Evolutionary conservation across 2,888 invertebrate species (phyloP).

Genomic region (Argynnis bischoffii): DNA sequence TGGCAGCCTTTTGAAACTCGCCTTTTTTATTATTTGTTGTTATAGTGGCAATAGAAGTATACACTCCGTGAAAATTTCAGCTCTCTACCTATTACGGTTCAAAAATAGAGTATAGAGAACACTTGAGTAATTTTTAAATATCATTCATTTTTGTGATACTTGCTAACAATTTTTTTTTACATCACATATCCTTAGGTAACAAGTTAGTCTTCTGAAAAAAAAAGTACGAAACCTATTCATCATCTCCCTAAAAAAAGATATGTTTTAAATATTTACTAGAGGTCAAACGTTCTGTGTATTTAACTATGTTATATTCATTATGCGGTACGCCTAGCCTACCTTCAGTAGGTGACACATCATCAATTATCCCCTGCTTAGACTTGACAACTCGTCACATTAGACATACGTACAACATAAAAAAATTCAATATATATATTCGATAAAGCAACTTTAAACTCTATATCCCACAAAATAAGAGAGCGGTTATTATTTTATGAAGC

Average conservation of each 20-base stretch:
- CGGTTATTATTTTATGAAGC: neutral
- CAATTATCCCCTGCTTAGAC: slow-evolving; percentile 64
- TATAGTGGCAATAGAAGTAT: too few species aligned
- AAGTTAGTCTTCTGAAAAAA: too few species aligned
- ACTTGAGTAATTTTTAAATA: too few species aligned
- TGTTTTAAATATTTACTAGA: slow-evolving; percentile 6
- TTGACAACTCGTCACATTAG: slow-evolving; percentile 57
- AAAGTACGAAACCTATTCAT: neutral
- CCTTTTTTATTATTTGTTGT: too few species aligned
- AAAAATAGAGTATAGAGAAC: too few species aligned
- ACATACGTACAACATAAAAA: slow-evolving; percentile 41
- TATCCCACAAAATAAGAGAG: neutral
- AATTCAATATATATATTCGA: slow-evolving; percentile 28
- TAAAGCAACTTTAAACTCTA: slow-evolving; percentile 27
- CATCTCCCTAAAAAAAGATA: slow-evolving; percentile 7
- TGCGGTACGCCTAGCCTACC: slow-evolving; percentile 33
- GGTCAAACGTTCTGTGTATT: slow-evolving; percentile 24
- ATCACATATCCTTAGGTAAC: too few species aligned
- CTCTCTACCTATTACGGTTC: too few species aligned
- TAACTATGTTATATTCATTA: slow-evolving; percentile 24
- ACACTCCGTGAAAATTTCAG: too few species aligned
- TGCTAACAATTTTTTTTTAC: too few species aligned
- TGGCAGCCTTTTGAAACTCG: too few species aligned
- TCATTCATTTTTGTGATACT: too few species aligned
- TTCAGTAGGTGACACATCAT: slow-evolving; percentile 51